A percentile compares a stretch with the other conserved stretches of the same genome.
Evolutionary conservation across 2,888 invertebrate genomes (phyloP).

Genomic region (Lasioglossum leucozonium): DNA sequence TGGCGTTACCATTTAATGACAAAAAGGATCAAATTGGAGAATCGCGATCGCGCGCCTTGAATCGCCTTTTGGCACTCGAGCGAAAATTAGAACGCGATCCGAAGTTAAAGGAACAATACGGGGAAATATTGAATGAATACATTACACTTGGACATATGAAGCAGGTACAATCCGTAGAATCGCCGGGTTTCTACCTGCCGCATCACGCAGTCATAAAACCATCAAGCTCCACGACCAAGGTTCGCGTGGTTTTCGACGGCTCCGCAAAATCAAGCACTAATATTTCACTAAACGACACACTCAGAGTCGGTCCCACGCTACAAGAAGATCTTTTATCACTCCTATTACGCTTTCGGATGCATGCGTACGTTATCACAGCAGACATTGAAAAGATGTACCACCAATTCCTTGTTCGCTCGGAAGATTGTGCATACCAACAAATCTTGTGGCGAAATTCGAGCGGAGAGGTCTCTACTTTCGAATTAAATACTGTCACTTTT

Average conservation of each 20-base stretch:
- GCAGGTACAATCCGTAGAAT: neutral
- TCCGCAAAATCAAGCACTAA: constrained; percentile 8
- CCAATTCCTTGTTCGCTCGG: neutral
- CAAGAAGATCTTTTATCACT: constrained; percentile 12
- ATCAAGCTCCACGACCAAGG: neutral
- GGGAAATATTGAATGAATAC: neutral
- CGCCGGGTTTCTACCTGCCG: too few relatives aligned
- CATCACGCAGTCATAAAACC: too few relatives aligned
- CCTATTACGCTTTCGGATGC: neutral
- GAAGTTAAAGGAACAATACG: neutral
- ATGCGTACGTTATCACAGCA: constrained; percentile 5
- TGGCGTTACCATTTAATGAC: neutral
- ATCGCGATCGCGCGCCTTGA: neutral
- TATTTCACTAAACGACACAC: constrained; percentile 1
- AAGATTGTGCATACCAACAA: neutral
- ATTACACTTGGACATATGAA: neutral
- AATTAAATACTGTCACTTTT: neutral
- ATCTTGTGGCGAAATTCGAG: neutral
- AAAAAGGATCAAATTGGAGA: neutral
- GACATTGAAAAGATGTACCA: too few relatives aligned
- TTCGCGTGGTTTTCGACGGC: constrained; percentile 32
- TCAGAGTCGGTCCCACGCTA: neutral
- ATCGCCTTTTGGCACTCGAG: neutral
- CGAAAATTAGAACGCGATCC: neutral
- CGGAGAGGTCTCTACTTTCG: neutral